Evolutionary conservation across 2,113 vertebrate species (phyloP).

Genomic region (Brachirus orientalis): DNA sequence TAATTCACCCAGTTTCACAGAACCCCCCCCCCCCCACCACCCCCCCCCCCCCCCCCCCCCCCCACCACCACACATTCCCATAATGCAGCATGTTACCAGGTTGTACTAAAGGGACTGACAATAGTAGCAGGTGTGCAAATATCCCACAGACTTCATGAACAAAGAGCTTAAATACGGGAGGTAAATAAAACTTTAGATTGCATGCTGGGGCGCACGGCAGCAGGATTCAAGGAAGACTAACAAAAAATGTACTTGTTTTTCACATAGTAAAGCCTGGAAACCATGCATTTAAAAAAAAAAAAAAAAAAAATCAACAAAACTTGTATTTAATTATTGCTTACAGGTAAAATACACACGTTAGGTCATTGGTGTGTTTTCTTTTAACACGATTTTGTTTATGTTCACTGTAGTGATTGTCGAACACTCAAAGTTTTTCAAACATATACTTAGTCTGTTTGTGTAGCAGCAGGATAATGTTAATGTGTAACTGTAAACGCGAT

Average conservation of each 20-base stretch:
- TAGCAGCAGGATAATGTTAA: conserved; percentile 43
- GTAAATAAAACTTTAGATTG: conserved; percentile 77
- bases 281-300: no score
- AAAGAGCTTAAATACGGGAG: conserved; percentile 74
- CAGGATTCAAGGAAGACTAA: conserved; percentile 20
- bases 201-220: conserved; percentile 37
- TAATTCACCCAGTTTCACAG: conserved; percentile 57
- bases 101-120: conserved; percentile 74
- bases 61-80: conserved; percentile 70
- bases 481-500: conserved; percentile 42
- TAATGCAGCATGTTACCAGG: conserved; percentile 77
- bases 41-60: conserved; percentile 14
- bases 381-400: not conserved
- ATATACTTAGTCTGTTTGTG: conserved; percentile 21
- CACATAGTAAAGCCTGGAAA: conserved; percentile 3
- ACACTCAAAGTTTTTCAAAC: conserved; percentile 11
- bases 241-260: conserved; percentile 17
- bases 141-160: conserved; percentile 69
- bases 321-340: not conserved
- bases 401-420: conserved; percentile 16
- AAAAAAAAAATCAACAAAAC: no score
- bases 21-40: conserved; percentile 36
- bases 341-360: not conserved
- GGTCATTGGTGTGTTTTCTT: not conserved
- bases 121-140: conserved; percentile 86